Percentiles rank a stretch among this genome's conserved stretches.
These are phyloP conservation scores for Bombus sibiricus DNA, from an alignment of 1,140 invertebrate species.

Conservation along the genomic window DNA sequence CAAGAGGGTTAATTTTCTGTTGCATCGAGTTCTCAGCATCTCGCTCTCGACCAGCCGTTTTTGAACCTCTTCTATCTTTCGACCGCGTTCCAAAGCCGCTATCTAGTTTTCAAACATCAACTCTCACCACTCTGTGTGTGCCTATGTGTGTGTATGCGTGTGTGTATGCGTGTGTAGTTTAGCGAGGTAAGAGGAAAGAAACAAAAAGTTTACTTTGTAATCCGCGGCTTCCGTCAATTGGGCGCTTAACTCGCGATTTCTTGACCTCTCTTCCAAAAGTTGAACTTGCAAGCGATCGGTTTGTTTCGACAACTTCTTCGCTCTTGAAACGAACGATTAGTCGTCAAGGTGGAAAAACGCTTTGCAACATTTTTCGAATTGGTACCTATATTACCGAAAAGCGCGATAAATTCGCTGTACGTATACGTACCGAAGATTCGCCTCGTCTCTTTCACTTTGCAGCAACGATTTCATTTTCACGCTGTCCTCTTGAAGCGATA, in stretches of 20 bases:
- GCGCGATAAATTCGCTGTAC: not conserved
- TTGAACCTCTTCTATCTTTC: slow-evolving; percentile 92
- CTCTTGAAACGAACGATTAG: slow-evolving; percentile 73
- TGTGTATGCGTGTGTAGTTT: not conserved
- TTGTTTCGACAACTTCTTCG: slow-evolving; percentile 90
- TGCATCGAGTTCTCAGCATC: slow-evolving; percentile 87
- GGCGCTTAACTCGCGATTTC: slow-evolving; percentile 89
- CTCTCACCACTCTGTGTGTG: not conserved
- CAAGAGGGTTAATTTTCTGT: slow-evolving; percentile 87
- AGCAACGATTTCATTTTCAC: slow-evolving; percentile 86
- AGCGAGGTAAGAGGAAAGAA: not conserved
- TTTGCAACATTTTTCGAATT: too few species aligned
- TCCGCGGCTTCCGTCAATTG: slow-evolving; percentile 92
- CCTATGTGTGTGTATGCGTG: too few species aligned
- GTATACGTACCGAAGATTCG: slow-evolving; percentile 84
- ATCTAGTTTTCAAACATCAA: slow-evolving; percentile 83
- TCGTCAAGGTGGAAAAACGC: not conserved
- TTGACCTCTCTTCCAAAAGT: slow-evolving; percentile 87
- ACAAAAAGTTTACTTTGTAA: slow-evolving; percentile 85
- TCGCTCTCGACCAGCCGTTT: slow-evolving; percentile 89
- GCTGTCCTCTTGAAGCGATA: slow-evolving; percentile 91
- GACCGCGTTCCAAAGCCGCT: slow-evolving; percentile 89
- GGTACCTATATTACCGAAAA: not conserved
- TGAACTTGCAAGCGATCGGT: slow-evolving; percentile 89
- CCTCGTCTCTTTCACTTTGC: slow-evolving; percentile 89